These are phyloP conservation scores for Laterallus jamaicensis DNA, from an alignment of 2,113 vertebrate genomes.

Conservation along the genomic window DNA sequence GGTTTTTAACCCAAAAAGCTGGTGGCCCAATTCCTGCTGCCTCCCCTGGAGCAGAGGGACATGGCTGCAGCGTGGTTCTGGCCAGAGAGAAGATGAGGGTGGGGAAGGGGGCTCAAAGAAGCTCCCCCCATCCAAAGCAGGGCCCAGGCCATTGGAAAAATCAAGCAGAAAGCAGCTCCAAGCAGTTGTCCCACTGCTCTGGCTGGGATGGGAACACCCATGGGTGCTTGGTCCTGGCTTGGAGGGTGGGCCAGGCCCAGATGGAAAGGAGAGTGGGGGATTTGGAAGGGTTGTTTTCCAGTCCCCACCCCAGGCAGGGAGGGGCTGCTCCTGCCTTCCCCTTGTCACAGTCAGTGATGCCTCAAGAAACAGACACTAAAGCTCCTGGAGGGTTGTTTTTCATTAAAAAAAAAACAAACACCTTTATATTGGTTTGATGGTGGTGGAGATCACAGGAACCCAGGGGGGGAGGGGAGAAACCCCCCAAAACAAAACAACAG, in stretches of 20 bases:
- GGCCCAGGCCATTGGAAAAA: background rate
- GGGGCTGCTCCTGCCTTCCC: background rate
- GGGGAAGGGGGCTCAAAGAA: background rate
- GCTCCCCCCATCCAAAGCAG: background rate
- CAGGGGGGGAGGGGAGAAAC: background rate
- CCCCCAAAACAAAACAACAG: background rate
- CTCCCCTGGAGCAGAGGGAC: background rate
- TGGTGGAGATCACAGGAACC: conserved; percentile 75
- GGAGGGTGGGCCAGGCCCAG: too few species aligned
- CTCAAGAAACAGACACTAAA: conserved; percentile 46
- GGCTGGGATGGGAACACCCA: background rate
- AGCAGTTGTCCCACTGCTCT: background rate
- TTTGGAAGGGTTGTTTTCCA: fast-evolving
- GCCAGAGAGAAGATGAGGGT: fast-evolving
- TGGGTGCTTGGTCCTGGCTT: background rate
- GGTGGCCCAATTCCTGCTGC: background rate
- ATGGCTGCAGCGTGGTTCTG: background rate
- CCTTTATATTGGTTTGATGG: conserved; percentile 79
- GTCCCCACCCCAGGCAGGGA: background rate
- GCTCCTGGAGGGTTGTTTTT: conserved; percentile 45
- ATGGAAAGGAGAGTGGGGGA: background rate
- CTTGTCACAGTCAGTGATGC: background rate
- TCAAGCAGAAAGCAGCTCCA: too few species aligned
- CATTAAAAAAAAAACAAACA: conserved; percentile 73
- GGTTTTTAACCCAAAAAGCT: background rate